These are phyloP conservation scores for Drosophila kohkoa DNA, from an alignment of 1,140 invertebrate species.

Conservation along the genomic window DNA sequence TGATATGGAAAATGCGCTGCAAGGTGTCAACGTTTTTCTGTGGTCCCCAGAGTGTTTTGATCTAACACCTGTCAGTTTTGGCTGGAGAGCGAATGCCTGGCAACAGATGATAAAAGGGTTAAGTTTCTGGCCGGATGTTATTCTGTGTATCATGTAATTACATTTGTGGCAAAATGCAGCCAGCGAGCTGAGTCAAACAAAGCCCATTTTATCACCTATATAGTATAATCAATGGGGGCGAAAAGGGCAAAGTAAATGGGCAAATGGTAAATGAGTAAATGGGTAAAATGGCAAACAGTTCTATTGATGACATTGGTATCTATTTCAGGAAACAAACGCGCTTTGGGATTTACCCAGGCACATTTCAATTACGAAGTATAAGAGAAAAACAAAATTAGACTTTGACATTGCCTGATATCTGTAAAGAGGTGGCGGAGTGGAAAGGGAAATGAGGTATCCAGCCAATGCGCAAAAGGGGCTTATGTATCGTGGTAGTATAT, in stretches of 20 bases:
- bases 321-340: conserved; percentile 53
- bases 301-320: conserved; percentile 71
- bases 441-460: neutral
- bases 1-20: conserved; percentile 41
- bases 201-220: conserved; percentile 44
- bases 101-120: conserved; percentile 47
- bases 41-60: neutral
- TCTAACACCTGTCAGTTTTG: conserved; percentile 35
- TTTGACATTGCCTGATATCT: conserved; percentile 70
- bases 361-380: conserved; percentile 67
- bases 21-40: neutral
- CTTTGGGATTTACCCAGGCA: conserved; percentile 57
- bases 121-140: conserved; percentile 2
- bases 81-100: conserved; percentile 1
- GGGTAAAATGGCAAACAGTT: conserved; percentile 45
- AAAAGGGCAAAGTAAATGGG: conserved; percentile 4
- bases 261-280: conserved; percentile 6
- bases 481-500: conserved; percentile 14
- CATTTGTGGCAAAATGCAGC: conserved; percentile 20
- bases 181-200: conserved; percentile 2
- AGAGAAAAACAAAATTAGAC: conserved; percentile 68
- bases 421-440: neutral
- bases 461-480: conserved; percentile 50
- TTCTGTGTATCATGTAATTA: conserved; percentile 36
- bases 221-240: conserved; percentile 37